Percentiles rank a stretch among this genome's conserved stretches.
Evolutionary conservation across 2,113 vertebrate genomes (phyloP).

Genomic region (Anolis sagrei): DNA sequence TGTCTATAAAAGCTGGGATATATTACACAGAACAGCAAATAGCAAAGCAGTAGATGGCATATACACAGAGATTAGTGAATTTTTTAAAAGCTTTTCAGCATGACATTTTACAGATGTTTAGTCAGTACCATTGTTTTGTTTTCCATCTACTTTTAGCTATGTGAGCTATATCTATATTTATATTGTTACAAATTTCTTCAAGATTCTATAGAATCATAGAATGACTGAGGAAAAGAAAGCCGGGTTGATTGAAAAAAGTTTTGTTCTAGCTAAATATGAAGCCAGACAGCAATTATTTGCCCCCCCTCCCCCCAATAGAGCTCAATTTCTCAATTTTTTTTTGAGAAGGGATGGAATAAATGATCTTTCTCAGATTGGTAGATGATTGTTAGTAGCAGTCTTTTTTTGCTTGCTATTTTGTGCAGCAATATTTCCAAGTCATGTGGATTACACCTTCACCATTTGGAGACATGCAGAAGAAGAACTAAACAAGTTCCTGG

Average conservation of each 20-base stretch:
- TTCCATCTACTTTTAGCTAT: not conserved
- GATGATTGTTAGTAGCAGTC: not conserved
- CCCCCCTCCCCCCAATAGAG: not conserved
- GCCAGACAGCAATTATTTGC: not conserved
- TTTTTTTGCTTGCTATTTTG: not conserved
- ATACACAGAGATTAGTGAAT: not conserved
- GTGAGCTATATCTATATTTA: not conserved
- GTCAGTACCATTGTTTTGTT: not conserved
- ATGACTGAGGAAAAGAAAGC: not conserved
- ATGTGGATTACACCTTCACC: too few relatives aligned
- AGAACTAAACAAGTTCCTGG: too few relatives aligned
- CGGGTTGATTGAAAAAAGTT: not conserved
- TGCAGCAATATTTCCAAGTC: not conserved
- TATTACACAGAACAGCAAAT: slow-evolving; percentile 27
- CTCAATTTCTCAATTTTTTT: not conserved
- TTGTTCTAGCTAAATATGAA: not conserved
- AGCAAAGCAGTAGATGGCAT: slow-evolving; percentile 5
- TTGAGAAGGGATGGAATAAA: not conserved
- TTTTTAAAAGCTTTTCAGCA: slow-evolving; percentile 27
- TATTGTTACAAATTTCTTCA: not conserved
- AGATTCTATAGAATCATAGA: not conserved
- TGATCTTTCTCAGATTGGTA: not conserved
- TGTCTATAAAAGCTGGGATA: not conserved
- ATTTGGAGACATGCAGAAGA: too few relatives aligned
- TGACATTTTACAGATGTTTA: slow-evolving; percentile 2